Evolutionary conservation across 1,140 invertebrate species (phyloP).

Genomic region (Euglossa dilemma): DNA sequence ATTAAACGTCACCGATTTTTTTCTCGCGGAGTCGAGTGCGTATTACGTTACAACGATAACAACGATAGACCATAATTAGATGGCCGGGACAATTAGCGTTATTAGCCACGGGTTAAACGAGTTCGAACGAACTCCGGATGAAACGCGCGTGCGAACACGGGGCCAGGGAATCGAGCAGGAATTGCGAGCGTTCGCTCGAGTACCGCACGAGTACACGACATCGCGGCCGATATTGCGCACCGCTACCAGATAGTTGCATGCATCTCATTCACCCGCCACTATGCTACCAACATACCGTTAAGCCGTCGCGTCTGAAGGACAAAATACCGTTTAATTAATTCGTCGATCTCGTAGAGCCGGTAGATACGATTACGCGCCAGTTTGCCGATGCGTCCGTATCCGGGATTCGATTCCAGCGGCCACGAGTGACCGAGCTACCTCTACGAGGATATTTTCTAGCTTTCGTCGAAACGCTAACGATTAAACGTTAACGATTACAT

Average conservation of each 20-base stretch:
- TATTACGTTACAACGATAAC: neutral
- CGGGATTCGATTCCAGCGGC: too few species aligned
- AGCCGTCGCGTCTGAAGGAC: neutral
- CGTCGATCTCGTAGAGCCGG: neutral
- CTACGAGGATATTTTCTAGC: too few species aligned
- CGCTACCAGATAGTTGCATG: neutral
- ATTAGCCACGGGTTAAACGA: slow-evolving; percentile 19
- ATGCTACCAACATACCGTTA: neutral
- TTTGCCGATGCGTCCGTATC: too few species aligned
- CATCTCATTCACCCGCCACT: slow-evolving; percentile 3
- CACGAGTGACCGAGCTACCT: too few species aligned
- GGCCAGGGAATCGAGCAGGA: slow-evolving; percentile 11
- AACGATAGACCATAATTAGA: slow-evolving; percentile 17
- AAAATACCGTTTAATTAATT: slow-evolving; percentile 37
- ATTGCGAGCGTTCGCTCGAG: neutral
- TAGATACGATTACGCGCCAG: neutral
- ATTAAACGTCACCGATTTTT: neutral
- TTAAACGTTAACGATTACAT: too few species aligned
- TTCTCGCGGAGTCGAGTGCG: neutral
- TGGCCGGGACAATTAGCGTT: slow-evolving; percentile 34
- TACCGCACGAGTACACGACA: neutral
- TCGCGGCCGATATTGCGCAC: slow-evolving; percentile 6
- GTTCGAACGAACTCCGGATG: neutral
- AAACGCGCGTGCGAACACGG: neutral
- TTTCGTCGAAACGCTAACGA: too few species aligned